These are phyloP conservation scores for Meganola albula DNA, from an alignment of 2,888 invertebrate species.

Conservation along the genomic window DNA sequence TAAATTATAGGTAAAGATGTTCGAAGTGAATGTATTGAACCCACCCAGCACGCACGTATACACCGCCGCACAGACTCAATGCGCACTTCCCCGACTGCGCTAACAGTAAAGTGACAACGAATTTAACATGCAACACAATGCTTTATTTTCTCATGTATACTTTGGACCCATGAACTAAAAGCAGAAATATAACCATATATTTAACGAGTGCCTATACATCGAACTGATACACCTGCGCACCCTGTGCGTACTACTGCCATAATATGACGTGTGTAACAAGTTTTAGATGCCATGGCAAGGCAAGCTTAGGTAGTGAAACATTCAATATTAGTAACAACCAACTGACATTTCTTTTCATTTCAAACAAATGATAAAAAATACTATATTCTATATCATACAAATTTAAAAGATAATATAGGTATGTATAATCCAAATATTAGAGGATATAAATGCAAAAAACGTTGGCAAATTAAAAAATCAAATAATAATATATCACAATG, in stretches of 20 bases:
- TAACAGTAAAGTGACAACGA: conserved; percentile 15
- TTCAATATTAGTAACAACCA: too few relatives aligned
- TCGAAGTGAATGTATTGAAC: conserved; percentile 31
- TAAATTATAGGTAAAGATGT: conserved; percentile 8
- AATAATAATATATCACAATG: conserved; percentile 30
- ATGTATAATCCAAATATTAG: conserved; percentile 27
- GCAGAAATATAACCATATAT: conserved; percentile 14
- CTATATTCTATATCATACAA: conserved; percentile 18
- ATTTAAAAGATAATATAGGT: conserved; percentile 30
- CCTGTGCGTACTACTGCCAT: too few relatives aligned
- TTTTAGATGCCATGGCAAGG: too few relatives aligned
- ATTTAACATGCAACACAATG: conserved; percentile 13
- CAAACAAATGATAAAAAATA: conserved; percentile 22
- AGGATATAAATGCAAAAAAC: conserved; percentile 26
- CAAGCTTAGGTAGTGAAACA: too few relatives aligned
- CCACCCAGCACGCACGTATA: conserved; percentile 36
- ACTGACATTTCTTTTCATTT: too few relatives aligned
- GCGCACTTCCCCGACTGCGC: conserved; percentile 25
- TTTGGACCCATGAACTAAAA: conserved; percentile 38
- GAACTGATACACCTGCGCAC: too few relatives aligned
- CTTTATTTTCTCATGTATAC: conserved; percentile 19
- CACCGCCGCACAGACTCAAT: conserved; percentile 42
- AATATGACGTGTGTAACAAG: too few relatives aligned
- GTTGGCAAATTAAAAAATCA: conserved; percentile 20
- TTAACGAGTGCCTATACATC: too few relatives aligned